Percentiles rank a stretch among this genome's conserved stretches.
phyloP scores from a whole-genome alignment of 2,888 invertebrate species.

The Lampropteryx suffumata region DNA sequence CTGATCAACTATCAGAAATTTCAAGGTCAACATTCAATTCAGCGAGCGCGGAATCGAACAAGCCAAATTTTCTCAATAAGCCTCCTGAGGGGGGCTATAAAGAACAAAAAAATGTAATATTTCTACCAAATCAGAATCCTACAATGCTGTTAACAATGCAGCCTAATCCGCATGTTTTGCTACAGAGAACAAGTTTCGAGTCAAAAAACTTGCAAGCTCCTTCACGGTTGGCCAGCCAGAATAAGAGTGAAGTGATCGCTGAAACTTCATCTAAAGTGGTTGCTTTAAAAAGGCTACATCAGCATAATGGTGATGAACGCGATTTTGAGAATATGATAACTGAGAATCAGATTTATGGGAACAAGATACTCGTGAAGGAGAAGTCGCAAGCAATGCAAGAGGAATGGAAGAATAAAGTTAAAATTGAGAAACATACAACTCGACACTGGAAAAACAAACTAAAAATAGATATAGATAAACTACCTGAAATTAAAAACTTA shows the following conservation, averaged over 20 bases:
- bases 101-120: constrained; percentile 69
- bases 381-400: constrained; percentile 70
- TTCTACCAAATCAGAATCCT: constrained; percentile 68
- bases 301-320: constrained; percentile 76
- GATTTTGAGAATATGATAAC: constrained; percentile 82
- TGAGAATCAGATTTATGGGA: constrained; percentile 81
- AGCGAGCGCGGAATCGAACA: constrained; percentile 36
- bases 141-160: constrained; percentile 72
- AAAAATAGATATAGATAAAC: constrained; percentile 49
- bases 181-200: constrained; percentile 66
- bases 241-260: constrained; percentile 63
- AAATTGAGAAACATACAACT: constrained; percentile 11
- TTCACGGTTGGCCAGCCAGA: constrained; percentile 73
- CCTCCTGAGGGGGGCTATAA: constrained; percentile 52
- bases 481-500: constrained; percentile 60
- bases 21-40: constrained; percentile 1
- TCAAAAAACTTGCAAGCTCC: constrained; percentile 78
- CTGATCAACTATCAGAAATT: neutral
- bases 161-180: constrained; percentile 64
- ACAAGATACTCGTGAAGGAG: constrained; percentile 82
- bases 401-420: constrained; percentile 38
- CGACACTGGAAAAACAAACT: constrained; percentile 63
- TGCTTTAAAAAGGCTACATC: constrained; percentile 72
- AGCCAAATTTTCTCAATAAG: constrained; percentile 54
- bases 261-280: constrained; percentile 73